Conservation (phyloP, 2,113 vertebrate genomes). For the Oceanites oceanicus region DNA sequence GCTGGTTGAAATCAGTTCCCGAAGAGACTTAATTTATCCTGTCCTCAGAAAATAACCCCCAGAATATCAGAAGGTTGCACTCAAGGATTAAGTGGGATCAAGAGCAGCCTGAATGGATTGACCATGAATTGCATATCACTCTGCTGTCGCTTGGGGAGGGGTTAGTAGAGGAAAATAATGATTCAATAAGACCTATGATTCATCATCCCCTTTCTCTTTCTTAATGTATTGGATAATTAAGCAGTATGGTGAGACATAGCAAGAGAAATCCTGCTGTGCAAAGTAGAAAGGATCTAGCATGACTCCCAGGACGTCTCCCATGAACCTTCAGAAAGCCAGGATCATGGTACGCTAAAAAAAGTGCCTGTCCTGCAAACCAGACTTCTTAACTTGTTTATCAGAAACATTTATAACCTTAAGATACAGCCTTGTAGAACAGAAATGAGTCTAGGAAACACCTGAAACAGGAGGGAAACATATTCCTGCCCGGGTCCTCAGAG, state of each 20-base stretch:
- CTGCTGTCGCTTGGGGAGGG: neutral
- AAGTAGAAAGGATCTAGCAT: neutral
- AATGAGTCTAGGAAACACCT: neutral
- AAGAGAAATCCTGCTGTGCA: neutral
- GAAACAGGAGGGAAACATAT: neutral
- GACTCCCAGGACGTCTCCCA: neutral
- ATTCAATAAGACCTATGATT: neutral
- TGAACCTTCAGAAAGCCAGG: neutral
- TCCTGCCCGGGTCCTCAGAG: neutral
- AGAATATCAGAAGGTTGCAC: neutral
- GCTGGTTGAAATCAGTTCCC: neutral
- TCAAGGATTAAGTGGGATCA: neutral
- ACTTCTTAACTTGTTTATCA: neutral
- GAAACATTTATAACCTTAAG: neutral
- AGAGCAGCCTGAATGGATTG: neutral
- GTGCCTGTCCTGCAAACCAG: neutral
- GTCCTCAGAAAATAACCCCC: neutral
- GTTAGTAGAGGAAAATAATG: neutral
- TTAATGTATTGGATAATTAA: neutral
- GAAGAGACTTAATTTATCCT: neutral
- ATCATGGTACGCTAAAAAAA: neutral
- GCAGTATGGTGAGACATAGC: neutral
- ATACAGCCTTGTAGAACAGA: neutral
- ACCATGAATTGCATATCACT: neutral
- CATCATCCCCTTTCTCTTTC: neutral